Conservation (phyloP, 2,797 vertebrate species). For the Orientallactaga sibirica region DNA sequence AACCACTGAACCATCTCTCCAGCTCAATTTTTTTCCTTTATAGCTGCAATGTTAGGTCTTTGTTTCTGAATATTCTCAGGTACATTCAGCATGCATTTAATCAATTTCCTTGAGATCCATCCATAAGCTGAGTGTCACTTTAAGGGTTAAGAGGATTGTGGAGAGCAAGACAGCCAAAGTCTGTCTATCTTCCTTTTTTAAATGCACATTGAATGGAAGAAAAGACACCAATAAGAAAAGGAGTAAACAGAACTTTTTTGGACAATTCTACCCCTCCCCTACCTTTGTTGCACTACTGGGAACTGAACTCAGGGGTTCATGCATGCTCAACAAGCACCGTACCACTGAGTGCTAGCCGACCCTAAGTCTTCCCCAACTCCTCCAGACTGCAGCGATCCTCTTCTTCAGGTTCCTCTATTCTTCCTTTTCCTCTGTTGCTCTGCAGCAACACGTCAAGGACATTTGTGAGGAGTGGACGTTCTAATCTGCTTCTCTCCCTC, state of each 20-base stretch:
- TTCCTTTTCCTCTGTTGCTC: background rate
- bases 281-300: background rate
- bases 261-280: too few relatives aligned
- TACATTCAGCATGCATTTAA: background rate
- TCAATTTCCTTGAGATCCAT: background rate
- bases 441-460: background rate
- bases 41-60: background rate
- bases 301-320: background rate
- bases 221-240: too few relatives aligned
- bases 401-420: background rate
- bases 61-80: slow-evolving; percentile 3
- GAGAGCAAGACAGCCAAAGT: background rate
- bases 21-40: slow-evolving; percentile 1
- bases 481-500: background rate
- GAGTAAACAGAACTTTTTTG: background rate
- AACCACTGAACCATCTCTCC: too few relatives aligned
- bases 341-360: background rate
- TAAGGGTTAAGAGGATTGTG: background rate
- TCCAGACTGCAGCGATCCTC: background rate
- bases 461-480: background rate
- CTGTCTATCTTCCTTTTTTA: background rate
- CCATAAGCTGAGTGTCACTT: background rate
- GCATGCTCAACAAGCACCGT: background rate
- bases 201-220: background rate
- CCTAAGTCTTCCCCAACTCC: too few relatives aligned